Conservation (phyloP, 2,797 vertebrate genomes). For the Molossus molossus region DNA sequence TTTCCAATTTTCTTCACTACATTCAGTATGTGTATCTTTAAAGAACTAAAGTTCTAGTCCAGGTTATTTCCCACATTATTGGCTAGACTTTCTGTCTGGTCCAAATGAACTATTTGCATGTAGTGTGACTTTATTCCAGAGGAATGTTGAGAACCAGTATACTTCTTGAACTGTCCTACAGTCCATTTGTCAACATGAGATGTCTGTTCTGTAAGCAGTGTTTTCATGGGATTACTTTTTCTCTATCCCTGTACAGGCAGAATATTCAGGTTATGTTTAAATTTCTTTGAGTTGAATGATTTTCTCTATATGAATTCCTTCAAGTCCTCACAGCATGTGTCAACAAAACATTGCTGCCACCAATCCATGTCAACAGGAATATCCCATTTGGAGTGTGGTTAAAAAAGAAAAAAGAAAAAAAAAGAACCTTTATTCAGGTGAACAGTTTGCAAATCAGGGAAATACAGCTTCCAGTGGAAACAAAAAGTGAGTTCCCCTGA, state of each 20-base stretch:
- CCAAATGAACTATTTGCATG: neutral
- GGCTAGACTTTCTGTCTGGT: neutral
- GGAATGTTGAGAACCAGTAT: neutral
- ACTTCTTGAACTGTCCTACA: neutral
- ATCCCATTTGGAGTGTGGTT: neutral
- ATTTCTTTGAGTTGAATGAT: neutral
- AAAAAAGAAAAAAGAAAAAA: neutral
- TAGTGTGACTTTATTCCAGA: conserved; percentile 14
- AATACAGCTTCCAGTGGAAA: neutral
- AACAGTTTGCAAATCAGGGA: neutral
- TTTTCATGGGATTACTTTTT: neutral
- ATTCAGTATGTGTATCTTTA: neutral
- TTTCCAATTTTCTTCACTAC: neutral
- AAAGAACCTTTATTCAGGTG: too few species aligned
- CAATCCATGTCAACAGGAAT: neutral
- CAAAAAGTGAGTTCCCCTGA: neutral
- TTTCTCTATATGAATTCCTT: conserved; percentile 23
- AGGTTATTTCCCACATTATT: neutral
- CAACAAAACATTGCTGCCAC: neutral
- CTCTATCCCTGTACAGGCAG: neutral
- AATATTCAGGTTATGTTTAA: neutral
- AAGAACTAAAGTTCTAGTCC: neutral
- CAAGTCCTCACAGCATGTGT: neutral
- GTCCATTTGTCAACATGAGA: neutral
- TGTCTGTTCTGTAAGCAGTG: neutral